Conservation (phyloP, 2,888 invertebrate genomes). For the Epinotia ramella region DNA sequence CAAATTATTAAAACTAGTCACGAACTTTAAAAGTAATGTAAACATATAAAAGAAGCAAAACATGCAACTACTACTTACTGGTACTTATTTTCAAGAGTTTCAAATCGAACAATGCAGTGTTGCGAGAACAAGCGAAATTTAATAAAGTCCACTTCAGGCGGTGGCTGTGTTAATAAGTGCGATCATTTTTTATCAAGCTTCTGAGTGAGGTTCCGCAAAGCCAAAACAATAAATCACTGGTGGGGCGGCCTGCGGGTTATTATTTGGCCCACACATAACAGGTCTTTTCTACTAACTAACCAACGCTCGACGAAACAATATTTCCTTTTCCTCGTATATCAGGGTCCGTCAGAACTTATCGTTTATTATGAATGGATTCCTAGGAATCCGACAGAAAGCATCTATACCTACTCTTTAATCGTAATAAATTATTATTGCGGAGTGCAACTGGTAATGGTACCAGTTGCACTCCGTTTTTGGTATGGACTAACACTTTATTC, state of each 20-base stretch:
- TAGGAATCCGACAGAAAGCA: conserved; percentile 55
- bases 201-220: conserved; percentile 80
- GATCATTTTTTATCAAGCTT: conserved; percentile 81
- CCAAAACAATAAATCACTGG: conserved; percentile 81
- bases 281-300: conserved; percentile 75
- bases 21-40: background rate
- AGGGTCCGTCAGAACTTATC: conserved; percentile 57
- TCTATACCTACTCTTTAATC: background rate
- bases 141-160: conserved; percentile 72
- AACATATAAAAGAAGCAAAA: background rate
- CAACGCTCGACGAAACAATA: conserved; percentile 66
- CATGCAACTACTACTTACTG: background rate
- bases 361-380: conserved; percentile 77
- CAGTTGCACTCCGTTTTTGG: background rate
- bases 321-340: conserved; percentile 65
- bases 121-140: conserved; percentile 66
- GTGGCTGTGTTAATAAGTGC: conserved; percentile 79
- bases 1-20: background rate
- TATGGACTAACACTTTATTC: background rate
- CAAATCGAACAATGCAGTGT: conserved; percentile 13
- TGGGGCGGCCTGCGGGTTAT: conserved; percentile 75
- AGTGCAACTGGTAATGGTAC: no score
- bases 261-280: conserved; percentile 74
- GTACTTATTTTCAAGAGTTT: background rate
- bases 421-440: no score